phyloP scores from a whole-genome alignment of 2,797 vertebrate genomes.

The Aphelocoma californica region DNA sequence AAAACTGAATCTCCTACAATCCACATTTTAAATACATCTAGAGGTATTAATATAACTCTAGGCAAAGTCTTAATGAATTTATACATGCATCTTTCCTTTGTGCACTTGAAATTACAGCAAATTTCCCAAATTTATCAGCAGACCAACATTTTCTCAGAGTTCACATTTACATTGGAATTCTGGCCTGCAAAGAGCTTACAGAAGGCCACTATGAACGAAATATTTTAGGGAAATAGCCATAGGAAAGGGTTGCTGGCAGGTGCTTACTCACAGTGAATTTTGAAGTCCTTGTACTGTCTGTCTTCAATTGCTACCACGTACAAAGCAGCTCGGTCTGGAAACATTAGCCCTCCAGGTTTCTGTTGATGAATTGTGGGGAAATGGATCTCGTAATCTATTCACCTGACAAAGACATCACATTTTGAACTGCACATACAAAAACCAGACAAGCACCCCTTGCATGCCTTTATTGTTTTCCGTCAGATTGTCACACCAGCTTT shows the following conservation, averaged over 20 bases:
- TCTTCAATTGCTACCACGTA: slow-evolving; percentile 98
- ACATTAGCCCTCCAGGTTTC: slow-evolving; percentile 98
- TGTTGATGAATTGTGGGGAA: slow-evolving; percentile 87
- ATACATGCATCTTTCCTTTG: background rate
- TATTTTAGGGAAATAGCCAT: background rate
- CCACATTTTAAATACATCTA: background rate
- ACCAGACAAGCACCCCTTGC: slow-evolving; percentile 70
- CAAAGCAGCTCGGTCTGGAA: slow-evolving; percentile 96
- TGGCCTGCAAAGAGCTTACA: background rate
- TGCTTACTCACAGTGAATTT: slow-evolving; percentile 93
- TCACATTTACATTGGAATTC: background rate
- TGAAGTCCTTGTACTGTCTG: slow-evolving; percentile 99
- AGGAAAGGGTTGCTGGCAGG: background rate
- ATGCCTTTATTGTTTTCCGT: slow-evolving; percentile 62
- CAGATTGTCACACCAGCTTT: slow-evolving; percentile 42
- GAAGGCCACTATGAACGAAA: background rate
- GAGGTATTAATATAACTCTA: background rate
- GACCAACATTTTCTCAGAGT: background rate
- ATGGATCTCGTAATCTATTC: slow-evolving; percentile 83
- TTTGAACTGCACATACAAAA: slow-evolving; percentile 79
- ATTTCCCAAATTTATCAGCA: background rate
- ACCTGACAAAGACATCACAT: slow-evolving; percentile 83
- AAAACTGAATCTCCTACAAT: background rate
- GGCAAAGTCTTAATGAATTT: background rate
- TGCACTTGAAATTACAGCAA: background rate